A percentile compares a stretch with the other conserved stretches of the same genome.
Conservation (phyloP, 2,113 vertebrate species). For the Anguilla rostrata region DNA sequence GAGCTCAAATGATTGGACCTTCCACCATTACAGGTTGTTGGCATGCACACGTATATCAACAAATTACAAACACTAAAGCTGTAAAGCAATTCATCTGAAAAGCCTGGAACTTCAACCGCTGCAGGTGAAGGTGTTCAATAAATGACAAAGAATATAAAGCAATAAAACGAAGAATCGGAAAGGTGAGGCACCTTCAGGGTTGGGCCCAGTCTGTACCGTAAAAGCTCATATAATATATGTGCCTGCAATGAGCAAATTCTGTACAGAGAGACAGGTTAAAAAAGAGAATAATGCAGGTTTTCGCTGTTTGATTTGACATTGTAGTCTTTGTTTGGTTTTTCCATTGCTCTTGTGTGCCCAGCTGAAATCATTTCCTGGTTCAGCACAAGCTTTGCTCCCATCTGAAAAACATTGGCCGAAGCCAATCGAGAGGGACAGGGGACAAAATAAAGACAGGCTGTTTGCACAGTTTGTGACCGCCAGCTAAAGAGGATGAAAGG, state of each 20-base stretch:
- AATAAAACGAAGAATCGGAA: background rate
- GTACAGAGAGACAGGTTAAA: background rate
- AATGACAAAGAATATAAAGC: background rate
- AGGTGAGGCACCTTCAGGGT: background rate
- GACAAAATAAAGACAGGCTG: background rate
- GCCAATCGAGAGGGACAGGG: background rate
- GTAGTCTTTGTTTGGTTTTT: background rate
- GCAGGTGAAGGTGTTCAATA: too few species aligned
- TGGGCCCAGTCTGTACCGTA: too few species aligned
- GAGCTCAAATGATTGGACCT: background rate
- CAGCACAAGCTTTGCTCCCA: background rate
- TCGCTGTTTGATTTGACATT: background rate
- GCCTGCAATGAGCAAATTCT: background rate
- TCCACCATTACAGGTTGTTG: background rate
- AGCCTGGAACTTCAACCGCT: too few species aligned
- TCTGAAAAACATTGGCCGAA: background rate
- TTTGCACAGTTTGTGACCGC: background rate
- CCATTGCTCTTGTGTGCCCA: background rate
- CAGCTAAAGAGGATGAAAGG: conserved; percentile 17
- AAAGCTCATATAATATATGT: too few species aligned
- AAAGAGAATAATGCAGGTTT: background rate
- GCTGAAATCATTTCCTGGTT: background rate
- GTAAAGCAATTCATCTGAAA: too few species aligned
- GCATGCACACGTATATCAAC: background rate
- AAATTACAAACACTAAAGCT: too few species aligned